A percentile compares a stretch with the other conserved stretches of the same genome.
Evolutionary conservation across 2,888 invertebrate species (phyloP).

Genomic region (Drosophila crucigera): DNA sequence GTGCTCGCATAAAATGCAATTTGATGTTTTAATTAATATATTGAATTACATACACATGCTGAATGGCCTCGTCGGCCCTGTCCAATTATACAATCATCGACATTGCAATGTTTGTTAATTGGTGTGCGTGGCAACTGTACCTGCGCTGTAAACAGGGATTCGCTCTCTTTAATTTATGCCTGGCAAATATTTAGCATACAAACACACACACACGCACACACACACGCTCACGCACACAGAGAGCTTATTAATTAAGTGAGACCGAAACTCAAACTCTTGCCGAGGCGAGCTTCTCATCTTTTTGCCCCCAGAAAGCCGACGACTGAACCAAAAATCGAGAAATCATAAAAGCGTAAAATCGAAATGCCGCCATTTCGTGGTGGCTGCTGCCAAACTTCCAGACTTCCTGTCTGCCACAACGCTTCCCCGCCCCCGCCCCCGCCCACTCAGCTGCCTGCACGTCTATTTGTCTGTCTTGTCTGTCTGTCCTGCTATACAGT

Average conservation of each 20-base stretch:
- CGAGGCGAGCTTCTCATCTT: constrained; percentile 3
- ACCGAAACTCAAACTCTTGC: constrained; percentile 31
- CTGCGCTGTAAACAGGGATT: constrained; percentile 22
- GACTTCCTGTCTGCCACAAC: constrained; percentile 57
- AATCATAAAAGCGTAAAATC: constrained; percentile 81
- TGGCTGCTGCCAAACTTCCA: constrained; percentile 63
- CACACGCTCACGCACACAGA: constrained; percentile 41
- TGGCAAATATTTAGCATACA: constrained; percentile 75
- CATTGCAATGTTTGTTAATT: constrained; percentile 47
- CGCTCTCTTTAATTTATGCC: constrained; percentile 67
- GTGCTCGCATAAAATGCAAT: constrained; percentile 66
- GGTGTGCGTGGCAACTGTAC: constrained; percentile 43
- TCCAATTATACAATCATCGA: constrained; percentile 71
- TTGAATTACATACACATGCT: constrained; percentile 64
- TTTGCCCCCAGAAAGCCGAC: not conserved
- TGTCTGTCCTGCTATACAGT: constrained; percentile 15
- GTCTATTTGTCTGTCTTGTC: constrained; percentile 1
- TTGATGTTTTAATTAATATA: constrained; percentile 79
- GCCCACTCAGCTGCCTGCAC: not conserved
- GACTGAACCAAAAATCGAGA: constrained; percentile 61
- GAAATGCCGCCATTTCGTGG: constrained; percentile 78
- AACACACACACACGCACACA: constrained; percentile 41
- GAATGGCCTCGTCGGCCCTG: constrained; percentile 27
- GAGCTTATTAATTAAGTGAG: constrained; percentile 76
- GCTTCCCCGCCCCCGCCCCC: not conserved